Conservation (phyloP, 2,113 vertebrate species). For the Rhynchomys soricoides region DNA sequence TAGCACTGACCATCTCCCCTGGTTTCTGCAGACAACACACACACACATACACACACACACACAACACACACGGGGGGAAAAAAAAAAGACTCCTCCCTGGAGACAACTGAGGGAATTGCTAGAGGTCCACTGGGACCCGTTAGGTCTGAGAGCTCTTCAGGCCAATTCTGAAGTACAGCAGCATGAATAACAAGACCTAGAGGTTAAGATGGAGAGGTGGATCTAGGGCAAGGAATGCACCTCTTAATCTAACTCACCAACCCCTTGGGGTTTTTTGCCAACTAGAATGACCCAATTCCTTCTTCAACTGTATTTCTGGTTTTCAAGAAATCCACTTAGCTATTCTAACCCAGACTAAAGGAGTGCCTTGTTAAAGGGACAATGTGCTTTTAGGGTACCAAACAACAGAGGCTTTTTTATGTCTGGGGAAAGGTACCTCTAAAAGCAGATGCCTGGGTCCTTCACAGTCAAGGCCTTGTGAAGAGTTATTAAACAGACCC, state of each 20-base stretch:
- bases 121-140: background rate
- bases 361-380: slow-evolving; percentile 12
- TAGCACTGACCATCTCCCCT: too few species aligned
- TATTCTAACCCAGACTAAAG: slow-evolving; percentile 34
- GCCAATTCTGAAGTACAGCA: background rate
- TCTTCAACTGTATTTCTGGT: background rate
- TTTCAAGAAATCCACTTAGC: slow-evolving; percentile 40
- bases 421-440: background rate
- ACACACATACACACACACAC: background rate
- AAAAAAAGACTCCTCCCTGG: background rate
- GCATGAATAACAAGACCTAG: background rate
- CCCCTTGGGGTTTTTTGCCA: background rate
- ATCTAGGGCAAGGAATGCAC: background rate
- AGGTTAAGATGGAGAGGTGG: background rate
- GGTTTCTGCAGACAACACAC: background rate
- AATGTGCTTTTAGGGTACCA: slow-evolving; percentile 8
- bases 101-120: background rate
- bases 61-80: background rate
- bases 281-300: slow-evolving; percentile 32
- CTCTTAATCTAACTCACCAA: background rate
- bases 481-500: background rate
- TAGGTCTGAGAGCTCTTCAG: background rate
- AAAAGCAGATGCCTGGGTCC: background rate
- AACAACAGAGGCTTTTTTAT: background rate
- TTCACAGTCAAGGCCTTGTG: background rate